These are phyloP conservation scores for Tenthredo livida DNA, from an alignment of 2,888 invertebrate genomes.

Conservation along the genomic window DNA sequence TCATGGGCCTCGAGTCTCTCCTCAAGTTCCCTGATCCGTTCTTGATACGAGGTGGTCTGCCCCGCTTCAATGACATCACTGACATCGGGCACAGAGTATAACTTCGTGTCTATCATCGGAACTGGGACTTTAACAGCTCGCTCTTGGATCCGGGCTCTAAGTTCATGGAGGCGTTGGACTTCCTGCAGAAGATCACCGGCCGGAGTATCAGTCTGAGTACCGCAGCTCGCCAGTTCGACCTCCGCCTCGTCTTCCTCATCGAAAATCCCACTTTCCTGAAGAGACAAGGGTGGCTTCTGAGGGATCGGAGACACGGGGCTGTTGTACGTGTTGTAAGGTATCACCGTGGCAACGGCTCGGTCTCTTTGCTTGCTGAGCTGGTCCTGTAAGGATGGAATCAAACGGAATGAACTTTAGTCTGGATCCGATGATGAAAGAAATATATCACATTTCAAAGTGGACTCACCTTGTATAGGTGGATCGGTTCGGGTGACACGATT, in stretches of 20 bases:
- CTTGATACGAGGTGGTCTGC: slow-evolving; percentile 59
- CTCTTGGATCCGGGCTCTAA: slow-evolving; percentile 71
- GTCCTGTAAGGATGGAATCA: slow-evolving; percentile 61
- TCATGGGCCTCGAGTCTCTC: slow-evolving; percentile 63
- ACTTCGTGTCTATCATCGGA: slow-evolving; percentile 58
- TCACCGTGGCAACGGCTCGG: slow-evolving; percentile 72
- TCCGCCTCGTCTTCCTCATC: slow-evolving; percentile 79
- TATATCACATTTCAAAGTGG: not conserved
- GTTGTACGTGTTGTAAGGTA: slow-evolving; percentile 68
- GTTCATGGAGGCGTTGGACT: slow-evolving; percentile 71
- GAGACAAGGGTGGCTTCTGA: slow-evolving; percentile 70
- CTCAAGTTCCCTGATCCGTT: slow-evolving; percentile 68
- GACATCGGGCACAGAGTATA: slow-evolving; percentile 56
- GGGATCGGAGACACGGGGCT: slow-evolving; percentile 65
- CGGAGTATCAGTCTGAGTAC: slow-evolving; percentile 71
- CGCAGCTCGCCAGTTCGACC: slow-evolving; percentile 68
- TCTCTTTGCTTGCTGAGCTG: slow-evolving; percentile 67
- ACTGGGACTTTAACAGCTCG: slow-evolving; percentile 67
- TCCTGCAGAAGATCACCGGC: slow-evolving; percentile 72
- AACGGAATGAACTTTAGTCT: not conserved
- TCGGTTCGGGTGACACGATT: slow-evolving; percentile 80
- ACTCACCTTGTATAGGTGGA: slow-evolving; percentile 69
- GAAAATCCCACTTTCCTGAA: slow-evolving; percentile 88
- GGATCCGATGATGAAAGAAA: not conserved
- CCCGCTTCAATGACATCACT: slow-evolving; percentile 57